Evolutionary conservation across 2,888 invertebrate species (phyloP), one percentile per base, ranked within the genome.

Genomic region (Toxonevra muliebris): DNA sequence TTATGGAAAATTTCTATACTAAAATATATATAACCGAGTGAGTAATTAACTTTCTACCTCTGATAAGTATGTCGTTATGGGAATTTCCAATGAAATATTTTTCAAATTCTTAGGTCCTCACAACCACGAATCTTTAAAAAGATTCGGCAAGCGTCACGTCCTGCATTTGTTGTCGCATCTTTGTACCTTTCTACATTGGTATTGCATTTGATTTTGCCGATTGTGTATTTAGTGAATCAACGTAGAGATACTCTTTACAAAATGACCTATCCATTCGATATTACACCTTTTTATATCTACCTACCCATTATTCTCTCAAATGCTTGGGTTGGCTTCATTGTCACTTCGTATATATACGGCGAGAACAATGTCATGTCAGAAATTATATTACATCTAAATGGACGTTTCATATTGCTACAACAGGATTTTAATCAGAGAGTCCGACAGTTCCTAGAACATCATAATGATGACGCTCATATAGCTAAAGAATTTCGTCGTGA

Each of bases 321-420:
- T 19, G 55, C 77, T 7, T 82, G 79, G 77, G 68, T 76, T 0
- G 80, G 77, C 3, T 5, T 74, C 0, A 69, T 71, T 40, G 75
- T 78, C 0, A 75, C 68, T n/a, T 66, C 76, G 1, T 70, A 77
- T 66, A 68, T 74, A 0, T 75, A 80, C 30, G 81, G 79, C 0
- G 83, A 82, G 30, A 71, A 74, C 2, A 76, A 73, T 42, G 62
- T 77, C 17, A 41, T 83, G 17, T 76, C 78, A 3, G 74, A 73
- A 13, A 58, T 77, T 17, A 72, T 80, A 55, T 68, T 77, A 30
- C 80, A 83, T 65, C 65, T 82, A 0, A 80, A 77, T 63, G 77
- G 74, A 7, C 80, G 78, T 3, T 82, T 80, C 50, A 2, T 69
- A 3, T 20, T 82, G 30, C 65, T 82, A 1, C 72, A 76, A 2